Base-by-base conservation (phyloP, 2,113 vertebrate genomes). In the Megatriorchis doriae region DNA sequence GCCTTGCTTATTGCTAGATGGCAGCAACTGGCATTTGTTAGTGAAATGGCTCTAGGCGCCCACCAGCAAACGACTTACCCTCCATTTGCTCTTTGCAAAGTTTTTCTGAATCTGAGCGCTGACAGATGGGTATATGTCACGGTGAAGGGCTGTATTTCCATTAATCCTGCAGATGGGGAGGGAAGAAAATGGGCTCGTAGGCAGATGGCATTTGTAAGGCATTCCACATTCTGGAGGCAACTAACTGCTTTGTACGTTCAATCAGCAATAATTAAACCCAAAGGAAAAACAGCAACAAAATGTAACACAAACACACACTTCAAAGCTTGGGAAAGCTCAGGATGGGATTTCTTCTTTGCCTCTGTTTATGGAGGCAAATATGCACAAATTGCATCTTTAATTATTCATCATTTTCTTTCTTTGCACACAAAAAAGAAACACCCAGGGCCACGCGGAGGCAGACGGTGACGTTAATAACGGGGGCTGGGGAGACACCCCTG, bases 81-180 rank as follows among this genome's bases (percentile, higher is more conserved):
- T 99, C 99, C 99, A 99, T 91, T 98, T 99, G 90, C 98, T 99
- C 98, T 98, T 99, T 97, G 98, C 98, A 96, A 99, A 99, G 97
- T 99, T 99, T 84, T 98, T 99, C 98, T 99, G 98, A 88, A 99
- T 98, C 98, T 99, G 99, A 86, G 98, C 98, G 29, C 98, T 99
- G 95, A 99, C 98, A 26, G 99, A 99, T 19, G 98, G 98, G 94
- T 98, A 99, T 96, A 99, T 99, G 97, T 99, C 98, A 77, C 98
- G 92, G 94, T 98, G 98, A 61, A 98, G 98, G 66, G 99, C 99
- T 40, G 99, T 98, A 65, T 99, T 98, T 61, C 98, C 99, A 25
- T 98, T 97, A 96, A 99, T 99, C 99, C 99, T 99, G 98, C 86
- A 97, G 96, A 93, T 92, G 55, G 90, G 90, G 86, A 96, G 94